Percentiles rank a stretch among this genome's conserved stretches.
These are phyloP conservation scores for Muricea muricata DNA, from an alignment of 92 coral and sea anemone species.

Conservation along the genomic window DNA sequence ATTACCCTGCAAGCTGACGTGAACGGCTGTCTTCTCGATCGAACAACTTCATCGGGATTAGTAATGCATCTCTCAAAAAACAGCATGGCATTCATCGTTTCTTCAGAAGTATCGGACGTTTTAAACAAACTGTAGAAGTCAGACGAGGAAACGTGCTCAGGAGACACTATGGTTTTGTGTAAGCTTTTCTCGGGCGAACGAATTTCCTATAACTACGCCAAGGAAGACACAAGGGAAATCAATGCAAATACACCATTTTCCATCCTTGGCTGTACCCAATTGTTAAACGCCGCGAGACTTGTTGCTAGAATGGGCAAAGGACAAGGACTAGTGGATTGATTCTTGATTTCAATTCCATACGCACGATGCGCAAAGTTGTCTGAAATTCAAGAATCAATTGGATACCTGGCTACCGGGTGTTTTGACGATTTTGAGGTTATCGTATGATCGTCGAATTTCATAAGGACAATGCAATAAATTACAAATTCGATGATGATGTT, in stretches of 20 bases:
- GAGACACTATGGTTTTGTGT: too few species aligned
- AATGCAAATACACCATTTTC: conserved; percentile 58
- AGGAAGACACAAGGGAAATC: conserved; percentile 45
- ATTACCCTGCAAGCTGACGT: too few species aligned
- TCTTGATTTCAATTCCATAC: conserved; percentile 63
- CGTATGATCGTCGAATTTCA: background rate
- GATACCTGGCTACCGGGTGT: conserved; percentile 43
- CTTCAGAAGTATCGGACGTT: conserved; percentile 63
- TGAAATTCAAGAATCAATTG: too few species aligned
- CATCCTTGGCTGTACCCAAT: conserved; percentile 67
- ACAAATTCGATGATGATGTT: conserved; percentile 41
- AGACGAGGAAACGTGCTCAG: too few species aligned
- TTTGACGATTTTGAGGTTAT: conserved; percentile 9
- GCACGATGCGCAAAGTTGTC: too few species aligned
- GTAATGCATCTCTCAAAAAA: background rate
- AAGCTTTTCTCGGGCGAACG: too few species aligned
- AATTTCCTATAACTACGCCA: conserved; percentile 53
- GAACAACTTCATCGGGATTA: too few species aligned
- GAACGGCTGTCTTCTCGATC: background rate
- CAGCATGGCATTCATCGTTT: conserved; percentile 53
- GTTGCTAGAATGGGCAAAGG: conserved; percentile 69
- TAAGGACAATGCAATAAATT: background rate
- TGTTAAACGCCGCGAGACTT: conserved; percentile 64
- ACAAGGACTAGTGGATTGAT: conserved; percentile 57
- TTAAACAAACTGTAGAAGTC: too few species aligned